Base-by-base conservation (phyloP, 1,140 invertebrate species). In the Saccostrea echinata region DNA sequence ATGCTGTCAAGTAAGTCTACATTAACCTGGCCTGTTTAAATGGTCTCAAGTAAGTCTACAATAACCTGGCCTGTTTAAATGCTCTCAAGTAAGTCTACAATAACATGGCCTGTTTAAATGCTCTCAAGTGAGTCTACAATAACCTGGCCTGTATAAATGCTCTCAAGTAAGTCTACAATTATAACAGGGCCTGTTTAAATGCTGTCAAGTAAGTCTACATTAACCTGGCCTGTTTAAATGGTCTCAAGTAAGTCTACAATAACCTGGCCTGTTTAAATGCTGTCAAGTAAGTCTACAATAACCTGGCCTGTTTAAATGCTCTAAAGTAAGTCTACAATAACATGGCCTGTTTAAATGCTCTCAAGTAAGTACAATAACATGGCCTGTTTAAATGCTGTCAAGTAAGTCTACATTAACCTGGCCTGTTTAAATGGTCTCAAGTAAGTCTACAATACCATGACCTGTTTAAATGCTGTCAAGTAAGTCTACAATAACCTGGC, bases 1-100 rank as follows among this genome's bases (percentile, higher is more conserved):
- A n/a, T 51, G 94, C 92, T 61, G 86, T 96, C 18, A 92, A 91
- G 93, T 95, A 90, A 92, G 93, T 92, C 53, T 61, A 12, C 0
- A 95, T 96, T 24, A 98, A 99, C 95, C 94, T 95, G 43, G 94
- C 95, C 85, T 98, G 97, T 93, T 95, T 99, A 0, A 95, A 96
- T 51, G 94, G 92, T 64, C 86, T 96, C 16, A 92, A 91, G 93
- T 95, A 90, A 92, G 93, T 92, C 53, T 53, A 11, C 80, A 27
- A 96, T 24, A 98, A 99, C 95, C 94, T 95, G 35, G 94, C 95
- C 85, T 98, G 97, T 93, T 95, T 99, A 0, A 95, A 96, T 51
- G 94, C 92, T 61, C 87, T 96, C 18, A 92, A 91, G 92, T 95
- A 90, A 92, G 93, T 92, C 51, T 61, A 12, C 76, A 24, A 96